Percentiles rank a stretch among this genome's conserved stretches.
These are phyloP conservation scores for Sinosuthora webbiana DNA, from an alignment of 2,113 vertebrate species.

Conservation along the genomic window DNA sequence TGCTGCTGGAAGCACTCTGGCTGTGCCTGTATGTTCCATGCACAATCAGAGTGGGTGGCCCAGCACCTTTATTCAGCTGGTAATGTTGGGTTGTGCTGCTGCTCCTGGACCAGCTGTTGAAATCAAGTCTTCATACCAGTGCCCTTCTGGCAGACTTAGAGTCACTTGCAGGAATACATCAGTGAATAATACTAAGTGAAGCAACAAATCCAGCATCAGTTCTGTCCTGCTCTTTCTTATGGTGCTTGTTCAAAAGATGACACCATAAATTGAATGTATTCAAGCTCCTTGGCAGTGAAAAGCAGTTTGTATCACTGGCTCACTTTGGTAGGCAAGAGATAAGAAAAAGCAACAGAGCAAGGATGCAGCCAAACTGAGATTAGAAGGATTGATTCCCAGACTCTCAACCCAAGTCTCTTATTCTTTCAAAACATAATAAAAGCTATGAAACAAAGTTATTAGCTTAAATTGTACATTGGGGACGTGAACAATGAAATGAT, in stretches of 20 bases:
- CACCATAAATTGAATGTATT: neutral
- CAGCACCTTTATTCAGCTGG: neutral
- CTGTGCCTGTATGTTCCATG: fast-evolving
- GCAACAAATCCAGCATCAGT: neutral
- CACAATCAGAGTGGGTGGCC: neutral
- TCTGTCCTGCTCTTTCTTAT: neutral
- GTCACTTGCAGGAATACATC: neutral
- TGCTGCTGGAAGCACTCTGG: neutral
- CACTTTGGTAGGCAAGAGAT: neutral
- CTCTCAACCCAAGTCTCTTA: neutral
- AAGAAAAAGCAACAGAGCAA: neutral
- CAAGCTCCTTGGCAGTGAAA: neutral
- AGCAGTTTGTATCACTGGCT: neutral
- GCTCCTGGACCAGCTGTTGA: neutral
- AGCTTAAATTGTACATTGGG: neutral
- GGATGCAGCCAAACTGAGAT: neutral
- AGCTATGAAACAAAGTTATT: neutral
- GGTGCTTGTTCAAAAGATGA: neutral
- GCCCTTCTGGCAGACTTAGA: neutral
- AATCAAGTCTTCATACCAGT: neutral
- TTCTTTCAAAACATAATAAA: neutral
- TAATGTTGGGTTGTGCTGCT: neutral
- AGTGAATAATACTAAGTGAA: neutral
- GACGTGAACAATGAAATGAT: neutral
- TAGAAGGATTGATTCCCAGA: neutral